Evolutionary conservation across 2,113 vertebrate species (phyloP).

Genomic region (Gnathonemus longibarbis): DNA sequence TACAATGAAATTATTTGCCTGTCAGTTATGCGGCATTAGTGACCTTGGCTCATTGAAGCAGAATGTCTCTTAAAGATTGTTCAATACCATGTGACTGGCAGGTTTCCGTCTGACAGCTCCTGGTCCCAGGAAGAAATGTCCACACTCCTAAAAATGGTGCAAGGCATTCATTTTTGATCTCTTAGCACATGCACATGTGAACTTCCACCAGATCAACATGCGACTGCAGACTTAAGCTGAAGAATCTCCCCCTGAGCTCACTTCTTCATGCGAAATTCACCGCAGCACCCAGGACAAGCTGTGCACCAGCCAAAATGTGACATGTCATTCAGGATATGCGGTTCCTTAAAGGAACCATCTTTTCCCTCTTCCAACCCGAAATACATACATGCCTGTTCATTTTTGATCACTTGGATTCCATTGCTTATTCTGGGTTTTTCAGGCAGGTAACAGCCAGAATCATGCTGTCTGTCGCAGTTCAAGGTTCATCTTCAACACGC

Average conservation of each 20-base stretch:
- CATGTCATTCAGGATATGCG: neutral
- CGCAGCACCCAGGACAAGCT: neutral
- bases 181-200: neutral
- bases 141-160: neutral
- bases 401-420: neutral
- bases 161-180: constrained; percentile 2
- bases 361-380: neutral
- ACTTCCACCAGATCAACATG: neutral
- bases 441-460: neutral
- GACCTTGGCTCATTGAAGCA: constrained; percentile 37
- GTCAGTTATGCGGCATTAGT: constrained; percentile 22
- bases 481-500: neutral
- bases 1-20: constrained; percentile 10
- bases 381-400: neutral
- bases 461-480: neutral
- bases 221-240: neutral
- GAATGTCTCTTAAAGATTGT: constrained; percentile 28
- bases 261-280: neutral
- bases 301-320: neutral
- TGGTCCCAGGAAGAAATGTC: neutral
- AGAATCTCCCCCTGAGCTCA: neutral
- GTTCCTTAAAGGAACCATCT: neutral
- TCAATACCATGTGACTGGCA: constrained; percentile 34
- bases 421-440: neutral
- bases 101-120: constrained; percentile 21